Evolutionary conservation across 2,113 vertebrate species (phyloP).

Genomic region (Mirounga angustirostris): DNA sequence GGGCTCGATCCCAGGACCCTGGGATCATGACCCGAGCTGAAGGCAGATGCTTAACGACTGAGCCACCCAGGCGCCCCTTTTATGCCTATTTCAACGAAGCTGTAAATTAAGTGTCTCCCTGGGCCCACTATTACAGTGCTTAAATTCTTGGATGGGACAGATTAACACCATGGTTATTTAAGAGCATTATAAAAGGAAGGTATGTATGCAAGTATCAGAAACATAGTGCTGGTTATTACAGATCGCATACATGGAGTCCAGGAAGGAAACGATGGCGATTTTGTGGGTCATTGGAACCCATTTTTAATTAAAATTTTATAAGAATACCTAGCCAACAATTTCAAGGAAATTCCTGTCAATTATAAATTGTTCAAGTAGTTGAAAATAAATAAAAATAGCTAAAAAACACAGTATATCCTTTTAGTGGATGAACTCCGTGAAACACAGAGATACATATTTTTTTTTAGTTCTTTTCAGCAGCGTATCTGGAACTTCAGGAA

Average conservation of each 20-base stretch:
- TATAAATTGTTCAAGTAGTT: background rate
- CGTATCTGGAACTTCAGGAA: background rate
- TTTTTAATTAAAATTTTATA: constrained; percentile 51
- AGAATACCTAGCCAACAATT: background rate
- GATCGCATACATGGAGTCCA: background rate
- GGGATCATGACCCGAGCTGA: no score
- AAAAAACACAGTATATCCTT: background rate
- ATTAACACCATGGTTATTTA: background rate
- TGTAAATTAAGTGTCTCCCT: background rate
- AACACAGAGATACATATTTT: background rate
- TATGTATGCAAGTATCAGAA: background rate
- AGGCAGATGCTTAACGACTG: no score
- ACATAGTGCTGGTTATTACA: background rate
- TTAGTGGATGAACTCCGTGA: constrained; percentile 29
- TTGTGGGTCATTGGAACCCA: background rate
- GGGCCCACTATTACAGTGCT: background rate
- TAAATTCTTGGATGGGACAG: background rate
- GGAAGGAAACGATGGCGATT: background rate
- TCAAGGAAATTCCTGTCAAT: constrained; percentile 32
- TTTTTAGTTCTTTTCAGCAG: background rate
- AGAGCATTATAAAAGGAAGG: background rate
- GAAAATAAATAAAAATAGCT: background rate
- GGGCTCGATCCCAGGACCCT: no score
- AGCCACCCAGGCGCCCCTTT: background rate
- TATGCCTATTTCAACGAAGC: constrained; percentile 2